A percentile compares a stretch with the other conserved stretches of the same genome.
Evolutionary conservation across 2,113 vertebrate species (phyloP).

Genomic region (Elanoides forficatus): DNA sequence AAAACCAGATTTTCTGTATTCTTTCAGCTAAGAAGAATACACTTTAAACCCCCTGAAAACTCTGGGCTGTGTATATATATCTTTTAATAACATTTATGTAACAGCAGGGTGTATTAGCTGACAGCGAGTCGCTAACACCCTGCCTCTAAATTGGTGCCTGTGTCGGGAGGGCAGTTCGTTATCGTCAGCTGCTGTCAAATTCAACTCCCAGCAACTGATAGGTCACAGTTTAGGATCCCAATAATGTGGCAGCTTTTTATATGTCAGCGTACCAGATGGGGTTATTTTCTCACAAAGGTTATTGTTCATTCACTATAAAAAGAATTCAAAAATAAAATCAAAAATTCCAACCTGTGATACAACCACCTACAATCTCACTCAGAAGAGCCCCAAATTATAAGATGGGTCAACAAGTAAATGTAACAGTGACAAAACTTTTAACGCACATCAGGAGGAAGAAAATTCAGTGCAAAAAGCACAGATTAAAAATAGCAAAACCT

Average conservation of each 20-base stretch:
- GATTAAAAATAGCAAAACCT: background rate
- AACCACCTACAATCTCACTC: slow-evolving; percentile 15
- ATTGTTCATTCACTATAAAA: slow-evolving; percentile 10
- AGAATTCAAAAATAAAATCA: background rate
- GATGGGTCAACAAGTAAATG: background rate
- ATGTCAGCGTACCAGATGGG: background rate
- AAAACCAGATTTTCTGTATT: background rate
- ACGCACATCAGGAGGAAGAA: background rate
- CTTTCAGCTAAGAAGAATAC: background rate
- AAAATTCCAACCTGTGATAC: background rate
- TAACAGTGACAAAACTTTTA: background rate
- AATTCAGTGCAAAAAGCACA: background rate
- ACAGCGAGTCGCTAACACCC: background rate
- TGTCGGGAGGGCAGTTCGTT: background rate
- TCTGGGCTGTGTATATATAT: background rate
- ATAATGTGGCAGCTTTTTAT: background rate
- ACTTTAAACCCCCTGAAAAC: background rate
- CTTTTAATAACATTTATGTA: background rate
- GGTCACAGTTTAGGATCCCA: background rate
- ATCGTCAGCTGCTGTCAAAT: background rate
- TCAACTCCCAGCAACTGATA: background rate
- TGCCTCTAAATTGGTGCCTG: background rate
- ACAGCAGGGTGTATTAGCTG: background rate
- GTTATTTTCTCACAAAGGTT: slow-evolving; percentile 21
- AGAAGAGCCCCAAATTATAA: background rate